phyloP scores from a whole-genome alignment of 2,113 vertebrate species.

The Chaetorhynchus papuensis region DNA sequence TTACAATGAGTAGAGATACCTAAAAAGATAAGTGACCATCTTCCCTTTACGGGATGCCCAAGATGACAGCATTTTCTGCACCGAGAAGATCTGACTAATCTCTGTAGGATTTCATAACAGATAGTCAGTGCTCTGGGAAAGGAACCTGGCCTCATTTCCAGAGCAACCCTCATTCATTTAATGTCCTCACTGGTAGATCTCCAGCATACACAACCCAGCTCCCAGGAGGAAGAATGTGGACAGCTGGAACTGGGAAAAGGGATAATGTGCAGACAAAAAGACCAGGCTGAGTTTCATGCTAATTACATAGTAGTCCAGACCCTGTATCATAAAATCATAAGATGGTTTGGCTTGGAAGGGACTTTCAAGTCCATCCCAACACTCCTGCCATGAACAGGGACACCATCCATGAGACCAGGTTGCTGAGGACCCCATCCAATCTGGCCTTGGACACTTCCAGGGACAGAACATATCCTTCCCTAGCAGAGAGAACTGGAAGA shows the following conservation, averaged over 20 bases:
- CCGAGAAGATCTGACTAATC: conserved; percentile 15
- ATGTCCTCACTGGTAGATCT: neutral
- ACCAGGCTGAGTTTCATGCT: neutral
- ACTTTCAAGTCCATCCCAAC: neutral
- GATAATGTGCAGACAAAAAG: rapidly evolving
- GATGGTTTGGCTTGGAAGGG: neutral
- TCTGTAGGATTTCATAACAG: conserved; percentile 6
- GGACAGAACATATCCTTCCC: neutral
- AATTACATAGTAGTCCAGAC: neutral
- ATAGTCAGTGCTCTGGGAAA: conserved; percentile 27
- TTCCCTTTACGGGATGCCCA: neutral
- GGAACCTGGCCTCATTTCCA: conserved; percentile 20
- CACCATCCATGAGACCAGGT: neutral
- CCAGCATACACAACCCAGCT: neutral
- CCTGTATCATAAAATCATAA: neutral
- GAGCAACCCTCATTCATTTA: neutral
- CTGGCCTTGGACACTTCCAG: neutral
- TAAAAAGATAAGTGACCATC: conserved; percentile 34
- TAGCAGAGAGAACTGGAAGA: neutral
- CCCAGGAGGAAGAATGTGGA: neutral
- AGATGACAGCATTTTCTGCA: neutral
- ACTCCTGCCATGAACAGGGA: neutral
- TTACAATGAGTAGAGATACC: conserved; percentile 3
- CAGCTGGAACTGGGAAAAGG: neutral
- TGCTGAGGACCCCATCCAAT: neutral